These are phyloP conservation scores for Dendroctonus ponderosae DNA, from an alignment of 1,140 invertebrate species.

Conservation along the genomic window DNA sequence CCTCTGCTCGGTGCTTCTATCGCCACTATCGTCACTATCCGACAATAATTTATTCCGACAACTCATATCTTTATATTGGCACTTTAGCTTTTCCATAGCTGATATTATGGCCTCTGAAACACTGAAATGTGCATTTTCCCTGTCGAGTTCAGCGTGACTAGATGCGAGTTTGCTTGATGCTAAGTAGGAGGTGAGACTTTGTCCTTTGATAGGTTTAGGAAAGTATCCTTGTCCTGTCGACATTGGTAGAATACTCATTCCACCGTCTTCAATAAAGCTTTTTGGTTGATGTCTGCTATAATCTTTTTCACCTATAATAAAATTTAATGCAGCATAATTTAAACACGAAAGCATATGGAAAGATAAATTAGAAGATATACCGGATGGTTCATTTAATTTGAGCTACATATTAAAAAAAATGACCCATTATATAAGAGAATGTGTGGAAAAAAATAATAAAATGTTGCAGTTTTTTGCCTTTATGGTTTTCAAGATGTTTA, in stretches of 20 bases:
- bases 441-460: too few relatives aligned
- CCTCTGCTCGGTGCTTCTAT: conserved; percentile 68
- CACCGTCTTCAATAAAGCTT: conserved; percentile 64
- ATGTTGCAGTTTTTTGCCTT: too few relatives aligned
- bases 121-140: conserved; percentile 85
- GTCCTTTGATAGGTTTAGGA: conserved; percentile 66
- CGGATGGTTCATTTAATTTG: too few relatives aligned
- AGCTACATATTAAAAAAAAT: too few relatives aligned
- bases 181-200: conserved; percentile 73
- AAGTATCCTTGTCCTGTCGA: conserved; percentile 59
- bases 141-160: conserved; percentile 74
- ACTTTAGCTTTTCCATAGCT: conserved; percentile 73
- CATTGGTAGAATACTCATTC: conserved; percentile 58
- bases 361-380: too few relatives aligned
- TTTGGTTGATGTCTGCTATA: conserved; percentile 56
- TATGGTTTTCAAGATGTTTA: too few relatives aligned
- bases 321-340: too few relatives aligned
- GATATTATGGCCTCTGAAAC: conserved; percentile 83
- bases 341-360: too few relatives aligned
- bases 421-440: too few relatives aligned
- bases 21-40: conserved; percentile 61
- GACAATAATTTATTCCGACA: conserved; percentile 55
- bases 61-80: conserved; percentile 46
- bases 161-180: conserved; percentile 69
- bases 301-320: conserved; percentile 51